Percentiles rank a stretch among this genome's conserved stretches.
Evolutionary conservation across 2,797 vertebrate species (phyloP).

Genomic region (Sebastes steindachneri): DNA sequence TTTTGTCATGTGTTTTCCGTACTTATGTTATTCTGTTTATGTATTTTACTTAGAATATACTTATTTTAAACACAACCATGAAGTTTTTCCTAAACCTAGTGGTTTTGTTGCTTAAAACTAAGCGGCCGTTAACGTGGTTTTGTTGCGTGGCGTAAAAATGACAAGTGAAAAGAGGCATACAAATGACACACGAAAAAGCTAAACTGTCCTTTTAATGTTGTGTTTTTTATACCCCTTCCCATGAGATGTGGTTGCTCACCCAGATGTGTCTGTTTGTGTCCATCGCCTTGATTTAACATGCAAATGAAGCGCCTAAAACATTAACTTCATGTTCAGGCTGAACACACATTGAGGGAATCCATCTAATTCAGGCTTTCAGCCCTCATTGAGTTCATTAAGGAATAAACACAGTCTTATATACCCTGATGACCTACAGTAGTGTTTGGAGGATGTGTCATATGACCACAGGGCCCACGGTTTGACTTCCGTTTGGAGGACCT

Average conservation of each 20-base stretch:
- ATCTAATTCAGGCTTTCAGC: neutral
- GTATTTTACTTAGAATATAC: neutral
- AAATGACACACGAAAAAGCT: neutral
- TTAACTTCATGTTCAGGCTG: neutral
- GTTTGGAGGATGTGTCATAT: neutral
- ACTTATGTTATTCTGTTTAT: neutral
- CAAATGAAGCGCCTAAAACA: neutral
- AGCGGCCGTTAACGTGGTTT: neutral
- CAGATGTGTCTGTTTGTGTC: neutral
- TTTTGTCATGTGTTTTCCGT: neutral
- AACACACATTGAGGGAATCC: neutral
- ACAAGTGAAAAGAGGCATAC: neutral
- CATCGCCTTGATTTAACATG: neutral
- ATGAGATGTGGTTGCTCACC: neutral
- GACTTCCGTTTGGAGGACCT: neutral
- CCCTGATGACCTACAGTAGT: neutral
- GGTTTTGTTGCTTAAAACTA: neutral
- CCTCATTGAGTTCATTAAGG: neutral
- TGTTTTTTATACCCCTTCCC: neutral
- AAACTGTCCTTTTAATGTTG: neutral
- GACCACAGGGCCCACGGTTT: neutral
- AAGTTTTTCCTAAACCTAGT: neutral
- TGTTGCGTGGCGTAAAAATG: neutral
- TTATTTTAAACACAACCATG: neutral
- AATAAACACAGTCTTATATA: neutral